Percentiles rank a stretch among this genome's conserved stretches.
Conservation (phyloP, 2,888 invertebrate genomes). For the Homarus gammarus region DNA sequence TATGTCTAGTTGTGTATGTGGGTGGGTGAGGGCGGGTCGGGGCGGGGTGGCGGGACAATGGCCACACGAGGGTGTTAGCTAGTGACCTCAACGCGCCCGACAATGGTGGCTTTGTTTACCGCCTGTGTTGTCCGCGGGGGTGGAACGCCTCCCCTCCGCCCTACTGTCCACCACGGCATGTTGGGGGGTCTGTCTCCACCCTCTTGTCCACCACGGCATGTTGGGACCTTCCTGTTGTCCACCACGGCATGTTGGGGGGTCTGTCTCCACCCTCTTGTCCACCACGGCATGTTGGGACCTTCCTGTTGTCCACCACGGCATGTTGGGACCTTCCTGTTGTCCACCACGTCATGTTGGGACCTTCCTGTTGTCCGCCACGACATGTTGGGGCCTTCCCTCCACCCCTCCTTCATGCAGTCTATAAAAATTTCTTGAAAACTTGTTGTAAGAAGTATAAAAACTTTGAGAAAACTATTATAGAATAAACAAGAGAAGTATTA, state of each 20-base stretch:
- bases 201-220: background rate
- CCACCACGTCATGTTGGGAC: no score
- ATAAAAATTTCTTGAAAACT: no score
- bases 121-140: slow-evolving; percentile 25
- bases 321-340: no score
- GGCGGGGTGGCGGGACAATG: slow-evolving; percentile 37
- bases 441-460: no score
- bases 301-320: background rate
- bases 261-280: background rate
- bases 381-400: background rate
- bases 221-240: no score
- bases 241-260: no score
- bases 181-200: background rate
- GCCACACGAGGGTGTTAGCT: slow-evolving; percentile 57
- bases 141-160: background rate
- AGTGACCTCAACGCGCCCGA: slow-evolving; percentile 66
- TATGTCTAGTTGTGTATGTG: slow-evolving; percentile 18
- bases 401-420: background rate
- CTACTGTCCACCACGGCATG: background rate
- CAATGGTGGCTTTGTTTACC: slow-evolving; percentile 57
- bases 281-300: no score
- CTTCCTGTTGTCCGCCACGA: no score
- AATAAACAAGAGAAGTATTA: no score
- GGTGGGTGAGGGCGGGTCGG: slow-evolving; percentile 20
- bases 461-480: no score